phyloP scores from a whole-genome alignment of 2,888 invertebrate species.

The Abrostola triplasia region DNA sequence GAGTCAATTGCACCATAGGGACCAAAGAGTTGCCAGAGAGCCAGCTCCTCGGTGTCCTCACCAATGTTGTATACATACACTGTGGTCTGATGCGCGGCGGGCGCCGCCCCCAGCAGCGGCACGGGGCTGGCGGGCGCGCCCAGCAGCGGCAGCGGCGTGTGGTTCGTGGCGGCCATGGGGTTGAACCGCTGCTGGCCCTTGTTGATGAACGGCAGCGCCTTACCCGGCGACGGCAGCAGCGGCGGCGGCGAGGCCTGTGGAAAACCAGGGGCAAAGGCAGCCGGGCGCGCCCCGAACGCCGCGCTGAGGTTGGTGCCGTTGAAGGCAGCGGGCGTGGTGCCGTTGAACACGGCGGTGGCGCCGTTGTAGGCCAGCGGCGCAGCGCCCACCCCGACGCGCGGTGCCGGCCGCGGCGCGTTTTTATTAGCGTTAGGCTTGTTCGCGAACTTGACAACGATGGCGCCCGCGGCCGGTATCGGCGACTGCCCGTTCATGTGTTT shows the following conservation, averaged over 20 bases:
- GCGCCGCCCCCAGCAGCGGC: conserved; percentile 77
- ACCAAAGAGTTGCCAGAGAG: conserved; percentile 86
- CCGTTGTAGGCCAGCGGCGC: conserved; percentile 80
- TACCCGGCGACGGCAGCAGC: conserved; percentile 84
- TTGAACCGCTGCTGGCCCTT: conserved; percentile 86
- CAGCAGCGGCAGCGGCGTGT: conserved; percentile 80
- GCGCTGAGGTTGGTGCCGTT: conserved; percentile 79
- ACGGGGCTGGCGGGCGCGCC: conserved; percentile 84
- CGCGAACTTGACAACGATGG: conserved; percentile 85
- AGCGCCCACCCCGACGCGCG: conserved; percentile 71
- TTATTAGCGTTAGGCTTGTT: conserved; percentile 85
- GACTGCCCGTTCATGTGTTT: conserved; percentile 81
- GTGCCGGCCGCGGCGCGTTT: conserved; percentile 77
- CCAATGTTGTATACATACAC: conserved; percentile 88
- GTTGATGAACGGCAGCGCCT: conserved; percentile 86
- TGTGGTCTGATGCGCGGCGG: conserved; percentile 83
- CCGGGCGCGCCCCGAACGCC: conserved; percentile 78
- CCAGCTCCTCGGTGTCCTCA: conserved; percentile 86
- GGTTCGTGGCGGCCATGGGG: conserved; percentile 84
- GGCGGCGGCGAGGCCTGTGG: conserved; percentile 84
- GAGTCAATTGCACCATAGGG: conserved; percentile 87
- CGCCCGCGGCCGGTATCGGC: conserved; percentile 80
- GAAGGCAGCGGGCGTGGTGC: conserved; percentile 74
- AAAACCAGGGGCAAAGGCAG: conserved; percentile 79
- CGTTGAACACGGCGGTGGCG: conserved; percentile 80